phyloP scores from a whole-genome alignment of 2,797 vertebrate genomes.

The Oreochromis mossambicus region DNA sequence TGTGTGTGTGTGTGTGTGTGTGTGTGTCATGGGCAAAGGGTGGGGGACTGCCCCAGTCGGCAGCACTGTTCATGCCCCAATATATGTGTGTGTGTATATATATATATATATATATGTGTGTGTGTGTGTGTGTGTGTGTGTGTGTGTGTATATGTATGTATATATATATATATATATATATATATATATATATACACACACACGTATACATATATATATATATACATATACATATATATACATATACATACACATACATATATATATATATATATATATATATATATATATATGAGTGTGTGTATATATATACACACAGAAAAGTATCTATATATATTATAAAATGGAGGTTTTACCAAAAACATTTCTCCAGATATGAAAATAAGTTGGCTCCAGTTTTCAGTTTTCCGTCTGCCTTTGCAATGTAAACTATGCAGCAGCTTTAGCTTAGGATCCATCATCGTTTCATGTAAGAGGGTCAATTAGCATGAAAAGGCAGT shows the following conservation, averaged over 20 bases:
- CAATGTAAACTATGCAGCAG: neutral
- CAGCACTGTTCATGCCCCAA: slow-evolving; percentile 23
- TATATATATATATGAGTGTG: rapidly evolving
- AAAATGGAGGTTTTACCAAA: neutral
- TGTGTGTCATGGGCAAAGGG: slow-evolving; percentile 18
- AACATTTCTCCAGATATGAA: neutral
- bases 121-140: too few relatives aligned
- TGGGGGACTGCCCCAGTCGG: slow-evolving; percentile 45
- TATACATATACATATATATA: rapidly evolving
- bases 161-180: rapidly evolving
- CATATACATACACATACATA: too few relatives aligned
- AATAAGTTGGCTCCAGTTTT: neutral
- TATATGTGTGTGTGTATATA: neutral
- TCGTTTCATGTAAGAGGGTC: neutral
- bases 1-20: neutral
- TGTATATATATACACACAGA: too few relatives aligned
- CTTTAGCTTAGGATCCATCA: neutral
- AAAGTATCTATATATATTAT: rapidly evolving
- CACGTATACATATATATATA: neutral
- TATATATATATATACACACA: neutral
- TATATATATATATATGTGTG: rapidly evolving
- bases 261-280: rapidly evolving
- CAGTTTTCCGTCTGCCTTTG: neutral
- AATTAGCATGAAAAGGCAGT: neutral
- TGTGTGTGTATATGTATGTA: rapidly evolving